phyloP scores from a whole-genome alignment of 2,888 invertebrate genomes.

The Opisthograptis luteolata region DNA sequence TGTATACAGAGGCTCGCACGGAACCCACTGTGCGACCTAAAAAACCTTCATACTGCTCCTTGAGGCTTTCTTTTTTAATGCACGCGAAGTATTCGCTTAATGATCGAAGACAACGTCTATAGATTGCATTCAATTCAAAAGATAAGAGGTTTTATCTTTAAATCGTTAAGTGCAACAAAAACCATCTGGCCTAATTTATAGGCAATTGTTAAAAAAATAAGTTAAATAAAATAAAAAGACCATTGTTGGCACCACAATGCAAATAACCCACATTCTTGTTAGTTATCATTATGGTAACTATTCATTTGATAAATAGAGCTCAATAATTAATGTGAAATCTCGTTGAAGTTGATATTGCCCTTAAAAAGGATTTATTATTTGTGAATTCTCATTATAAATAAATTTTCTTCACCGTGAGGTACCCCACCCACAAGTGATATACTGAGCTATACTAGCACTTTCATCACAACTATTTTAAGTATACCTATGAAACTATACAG shows the following conservation, averaged over 20 bases:
- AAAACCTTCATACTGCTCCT: conserved; percentile 74
- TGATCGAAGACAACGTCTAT: conserved; percentile 61
- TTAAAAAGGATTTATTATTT: conserved; percentile 16
- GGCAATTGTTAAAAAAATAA: conserved; percentile 1
- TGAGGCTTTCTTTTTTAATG: conserved; percentile 69
- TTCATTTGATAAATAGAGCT: conserved; percentile 6
- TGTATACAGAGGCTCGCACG: conserved; percentile 63
- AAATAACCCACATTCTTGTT: background rate
- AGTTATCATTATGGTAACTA: background rate
- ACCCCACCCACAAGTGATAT: conserved; percentile 3
- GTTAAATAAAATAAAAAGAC: background rate
- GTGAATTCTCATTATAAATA: too few species aligned
- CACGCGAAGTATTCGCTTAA: conserved; percentile 65
- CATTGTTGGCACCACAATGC: background rate
- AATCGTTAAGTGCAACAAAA: conserved; percentile 19
- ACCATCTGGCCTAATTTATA: conserved; percentile 8
- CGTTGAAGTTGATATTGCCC: background rate
- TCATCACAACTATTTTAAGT: conserved; percentile 6
- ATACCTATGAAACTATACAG: conserved; percentile 3
- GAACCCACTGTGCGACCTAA: conserved; percentile 67
- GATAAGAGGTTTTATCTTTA: conserved; percentile 30
- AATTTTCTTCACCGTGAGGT: conserved; percentile 9
- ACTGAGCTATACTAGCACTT: too few species aligned
- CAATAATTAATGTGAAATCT: background rate
- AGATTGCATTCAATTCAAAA: conserved; percentile 60